Percentiles rank a stretch among this genome's conserved stretches.
Conservation (phyloP, 2,888 invertebrate species). For the Gisinianus flammeolus region DNA sequence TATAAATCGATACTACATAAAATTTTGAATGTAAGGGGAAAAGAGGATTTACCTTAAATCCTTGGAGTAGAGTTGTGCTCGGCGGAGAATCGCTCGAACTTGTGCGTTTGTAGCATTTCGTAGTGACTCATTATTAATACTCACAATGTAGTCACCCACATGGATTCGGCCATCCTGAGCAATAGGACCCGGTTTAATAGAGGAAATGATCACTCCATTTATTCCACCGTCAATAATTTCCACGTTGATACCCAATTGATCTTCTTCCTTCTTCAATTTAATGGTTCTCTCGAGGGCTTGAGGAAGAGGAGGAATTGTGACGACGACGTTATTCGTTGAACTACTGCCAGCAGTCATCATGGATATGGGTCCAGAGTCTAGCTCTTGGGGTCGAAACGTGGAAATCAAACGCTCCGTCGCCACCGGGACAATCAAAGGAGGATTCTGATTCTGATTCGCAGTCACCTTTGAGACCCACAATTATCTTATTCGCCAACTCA, state of each 20-base stretch:
- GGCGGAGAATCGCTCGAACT: constrained; percentile 67
- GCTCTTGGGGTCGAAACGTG: constrained; percentile 48
- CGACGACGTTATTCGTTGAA: constrained; percentile 21
- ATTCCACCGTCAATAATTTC: constrained; percentile 67
- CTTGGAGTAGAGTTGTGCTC: constrained; percentile 67
- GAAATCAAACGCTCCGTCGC: constrained; percentile 60
- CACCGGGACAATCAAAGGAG: constrained; percentile 60
- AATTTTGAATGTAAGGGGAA: too few relatives aligned
- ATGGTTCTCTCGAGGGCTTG: constrained; percentile 66
- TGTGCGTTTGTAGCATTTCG: constrained; percentile 67
- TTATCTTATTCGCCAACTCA: too few relatives aligned
- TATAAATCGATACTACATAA: too few relatives aligned
- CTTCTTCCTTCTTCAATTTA: constrained; percentile 66
- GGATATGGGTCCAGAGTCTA: constrained; percentile 43
- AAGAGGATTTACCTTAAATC: constrained; percentile 69
- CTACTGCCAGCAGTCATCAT: constrained; percentile 44
- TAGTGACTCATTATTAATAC: constrained; percentile 68
- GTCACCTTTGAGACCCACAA: neutral
- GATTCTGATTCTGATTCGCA: too few relatives aligned
- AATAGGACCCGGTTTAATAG: constrained; percentile 66
- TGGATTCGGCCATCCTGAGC: constrained; percentile 67
- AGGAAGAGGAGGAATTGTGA: constrained; percentile 62
- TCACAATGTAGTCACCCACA: constrained; percentile 67
- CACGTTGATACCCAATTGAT: constrained; percentile 66
- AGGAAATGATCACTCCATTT: constrained; percentile 65